Conservation (phyloP, 2,888 invertebrate species). For the Latheticus oryzae region DNA sequence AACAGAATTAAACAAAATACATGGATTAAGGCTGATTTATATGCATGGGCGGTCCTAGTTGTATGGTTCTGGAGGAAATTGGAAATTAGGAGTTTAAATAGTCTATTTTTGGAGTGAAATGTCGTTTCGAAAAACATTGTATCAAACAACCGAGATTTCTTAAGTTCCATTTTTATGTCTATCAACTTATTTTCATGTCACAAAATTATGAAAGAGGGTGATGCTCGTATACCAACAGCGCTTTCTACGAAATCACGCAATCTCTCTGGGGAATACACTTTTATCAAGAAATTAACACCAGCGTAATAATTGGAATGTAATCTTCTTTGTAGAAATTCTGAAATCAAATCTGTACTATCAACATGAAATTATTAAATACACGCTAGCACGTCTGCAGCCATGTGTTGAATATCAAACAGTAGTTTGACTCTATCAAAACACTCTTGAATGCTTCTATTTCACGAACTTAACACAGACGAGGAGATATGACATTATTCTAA, state of each 20-base stretch:
- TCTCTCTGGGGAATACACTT: neutral
- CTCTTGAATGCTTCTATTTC: constrained; percentile 31
- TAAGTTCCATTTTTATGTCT: too few species aligned
- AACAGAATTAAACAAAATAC: constrained; percentile 54
- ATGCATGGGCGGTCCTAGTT: constrained; percentile 47
- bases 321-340: constrained; percentile 2
- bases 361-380: constrained; percentile 13
- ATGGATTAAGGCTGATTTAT: constrained; percentile 53
- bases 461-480: constrained; percentile 17
- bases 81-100: constrained; percentile 42
- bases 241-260: constrained; percentile 12
- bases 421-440: constrained; percentile 33
- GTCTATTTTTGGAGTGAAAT: too few species aligned
- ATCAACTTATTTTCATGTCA: too few species aligned
- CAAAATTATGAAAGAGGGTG: too few species aligned
- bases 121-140: too few species aligned
- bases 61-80: constrained; percentile 51
- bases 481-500: constrained; percentile 28
- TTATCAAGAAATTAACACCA: constrained; percentile 18
- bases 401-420: constrained; percentile 24
- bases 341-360: neutral
- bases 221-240: constrained; percentile 5
- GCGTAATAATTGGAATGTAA: constrained; percentile 3
- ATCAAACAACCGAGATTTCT: too few species aligned
- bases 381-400: constrained; percentile 11